Base-by-base conservation (phyloP, 2,888 invertebrate genomes). In the Oithona nana region DNA sequence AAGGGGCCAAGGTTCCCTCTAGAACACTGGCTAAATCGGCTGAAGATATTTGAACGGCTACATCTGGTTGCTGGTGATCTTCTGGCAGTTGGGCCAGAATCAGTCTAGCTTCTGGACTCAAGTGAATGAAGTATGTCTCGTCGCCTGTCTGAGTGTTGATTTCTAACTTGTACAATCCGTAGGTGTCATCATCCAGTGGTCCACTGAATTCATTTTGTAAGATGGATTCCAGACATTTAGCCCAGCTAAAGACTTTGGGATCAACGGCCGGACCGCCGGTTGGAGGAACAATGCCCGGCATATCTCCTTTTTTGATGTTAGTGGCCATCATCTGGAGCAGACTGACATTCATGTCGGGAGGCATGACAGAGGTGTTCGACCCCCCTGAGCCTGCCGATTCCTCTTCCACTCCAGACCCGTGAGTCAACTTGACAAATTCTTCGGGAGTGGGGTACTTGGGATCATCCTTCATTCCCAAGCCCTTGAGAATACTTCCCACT, bases 1-100 rank as follows among this genome's bases (percentile, higher is more conserved):
- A 26, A 4, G 62, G 62, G 3, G 62, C 52, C 24, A 62, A 48
- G 4, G 62, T 39, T 4, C 62, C 62, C 39, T 62, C 54, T 3
- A 62, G 26, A 13, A 62, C 54, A 31, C 29, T 29, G 24, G 22
- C 26, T 24, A 62, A 28, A 48, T 62, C 62, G 1, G 55, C 16
- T 16, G 56, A 56, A 24, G 52, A 26, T 16, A 62, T 24, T 16
- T 22, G 22, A 28, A 59, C 59, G n/a, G 48, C 22, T n/a, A 55
- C 61, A 28, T 61, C 61, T 16, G 55, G 61, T n/a, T n/a, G 22
- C 24, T 29, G n/a, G n/a, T 54, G 54, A 26, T 58, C 29, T 16
- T 20, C 26, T 26, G 20, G 24, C 20, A 26, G 20, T 2, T 20
- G 13, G 6, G 39, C 8, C 39, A 39, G 16, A 2, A 54, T 26